Base-by-base conservation (phyloP, 2,888 invertebrate genomes). In the Andrena haemorrhoa region DNA sequence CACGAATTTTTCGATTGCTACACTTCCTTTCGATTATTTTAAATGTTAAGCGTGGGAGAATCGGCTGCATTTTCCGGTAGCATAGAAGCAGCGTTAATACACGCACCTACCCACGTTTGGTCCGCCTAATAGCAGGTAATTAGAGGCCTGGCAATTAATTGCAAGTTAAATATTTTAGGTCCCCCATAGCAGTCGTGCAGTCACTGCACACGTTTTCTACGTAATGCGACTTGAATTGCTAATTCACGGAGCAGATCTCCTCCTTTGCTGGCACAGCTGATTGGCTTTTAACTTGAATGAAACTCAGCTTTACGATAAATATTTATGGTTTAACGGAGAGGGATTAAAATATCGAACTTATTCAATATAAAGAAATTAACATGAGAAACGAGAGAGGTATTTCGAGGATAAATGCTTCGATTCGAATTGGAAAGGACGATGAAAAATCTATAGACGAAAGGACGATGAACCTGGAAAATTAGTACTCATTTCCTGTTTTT, bases 161-260 rank as follows among this genome's bases (percentile, higher is more conserved):
- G 75, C 31, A 66, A 74, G 58, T 77, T 77, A 77, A 77, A 66
- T 41, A 60, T 65, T 77, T 66, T 29, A 66, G 66, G 66, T 51
- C 60, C 49, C 26, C 65, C 12, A 60, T 51, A 29, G 29, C 60
- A 23, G 31, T 41, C 29, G 35, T 63, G 41, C 41, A 8, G 60
- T n/a, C 51, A 51, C 65, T 77, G 35, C 49, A 51, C 65, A n/a
- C 23, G 65, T 60, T 51, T 10, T 51, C 60, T 4, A 16, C 58
- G 49, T 77, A 75, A 77, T 74, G 61, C 69, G 69, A 69, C 51
- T 61, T 75, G 35, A 68, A 75, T 69, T 51, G 35, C 49, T 20
- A 75, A 51, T 75, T 69, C 26, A 26, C 10, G 26, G 12, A 56
- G 41, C 51, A 23, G n/a, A 68, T n/a, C 26, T 49, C 64, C n/a